Conservation (phyloP, 2,797 vertebrate species). For the Ficedula albicollis region DNA sequence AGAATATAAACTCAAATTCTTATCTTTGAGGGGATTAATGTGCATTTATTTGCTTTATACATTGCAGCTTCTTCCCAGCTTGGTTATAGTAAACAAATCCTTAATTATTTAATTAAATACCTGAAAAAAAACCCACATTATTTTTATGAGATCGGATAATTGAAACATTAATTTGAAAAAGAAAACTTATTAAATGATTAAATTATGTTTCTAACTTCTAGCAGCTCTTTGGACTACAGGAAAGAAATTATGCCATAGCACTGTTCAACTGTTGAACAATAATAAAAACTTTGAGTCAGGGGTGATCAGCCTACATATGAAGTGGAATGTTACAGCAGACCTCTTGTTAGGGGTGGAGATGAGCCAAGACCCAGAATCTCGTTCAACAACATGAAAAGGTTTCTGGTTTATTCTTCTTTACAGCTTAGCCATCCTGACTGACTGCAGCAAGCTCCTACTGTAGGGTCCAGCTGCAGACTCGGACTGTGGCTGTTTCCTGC, state of each 20-base stretch:
- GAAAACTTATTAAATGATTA: not conserved
- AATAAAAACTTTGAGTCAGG: not conserved
- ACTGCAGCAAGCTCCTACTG: too few relatives aligned
- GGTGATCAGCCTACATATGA: not conserved
- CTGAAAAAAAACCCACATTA: not conserved
- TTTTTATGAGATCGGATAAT: not conserved
- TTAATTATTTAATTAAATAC: not conserved
- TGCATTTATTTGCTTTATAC: not conserved
- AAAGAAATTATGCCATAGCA: rapidly evolving
- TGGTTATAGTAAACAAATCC: not conserved
- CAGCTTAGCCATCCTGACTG: too few relatives aligned
- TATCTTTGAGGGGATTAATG: not conserved
- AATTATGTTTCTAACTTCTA: not conserved
- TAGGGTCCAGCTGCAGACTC: too few relatives aligned
- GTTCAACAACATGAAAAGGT: too few relatives aligned
- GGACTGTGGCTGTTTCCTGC: too few relatives aligned
- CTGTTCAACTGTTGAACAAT: not conserved
- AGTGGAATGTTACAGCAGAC: not conserved
- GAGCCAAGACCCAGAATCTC: too few relatives aligned
- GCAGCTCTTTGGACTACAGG: not conserved
- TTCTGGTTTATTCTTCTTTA: too few relatives aligned
- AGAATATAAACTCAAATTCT: not conserved
- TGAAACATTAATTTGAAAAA: not conserved
- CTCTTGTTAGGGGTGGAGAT: too few relatives aligned
- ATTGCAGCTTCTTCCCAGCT: not conserved